These are phyloP conservation scores for Archegozetes longisetosus DNA, from an alignment of 1,140 invertebrate species.

Conservation along the genomic window DNA sequence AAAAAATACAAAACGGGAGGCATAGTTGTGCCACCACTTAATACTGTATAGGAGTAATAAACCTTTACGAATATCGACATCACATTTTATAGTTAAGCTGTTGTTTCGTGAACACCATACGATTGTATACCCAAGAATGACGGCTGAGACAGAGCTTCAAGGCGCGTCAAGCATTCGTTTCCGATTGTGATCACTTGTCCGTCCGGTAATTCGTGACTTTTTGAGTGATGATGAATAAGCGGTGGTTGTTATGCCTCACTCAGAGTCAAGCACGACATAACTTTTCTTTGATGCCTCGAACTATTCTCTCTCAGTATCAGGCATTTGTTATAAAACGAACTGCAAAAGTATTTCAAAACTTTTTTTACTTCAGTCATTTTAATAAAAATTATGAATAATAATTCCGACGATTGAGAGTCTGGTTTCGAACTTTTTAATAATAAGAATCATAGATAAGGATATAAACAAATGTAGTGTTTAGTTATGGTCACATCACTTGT, in stretches of 20 bases:
- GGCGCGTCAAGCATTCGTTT: conserved; percentile 32
- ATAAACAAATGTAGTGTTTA: too few relatives aligned
- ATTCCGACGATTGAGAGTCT: too few relatives aligned
- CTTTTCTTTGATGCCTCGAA: conserved; percentile 35
- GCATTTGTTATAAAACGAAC: too few relatives aligned
- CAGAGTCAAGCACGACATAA: conserved; percentile 51
- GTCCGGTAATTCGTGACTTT: conserved; percentile 33
- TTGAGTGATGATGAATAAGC: conserved; percentile 38
- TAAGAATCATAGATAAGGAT: too few relatives aligned
- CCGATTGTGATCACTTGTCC: conserved; percentile 29
- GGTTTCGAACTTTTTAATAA: too few relatives aligned
- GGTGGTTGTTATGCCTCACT: conserved; percentile 84
- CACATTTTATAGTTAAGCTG: conserved; percentile 37
- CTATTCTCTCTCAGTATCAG: too few relatives aligned
- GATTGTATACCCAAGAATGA: conserved; percentile 33
- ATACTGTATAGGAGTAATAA: conserved; percentile 35
- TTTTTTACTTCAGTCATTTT: too few relatives aligned
- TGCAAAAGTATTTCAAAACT: too few relatives aligned
- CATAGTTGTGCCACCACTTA: conserved; percentile 40
- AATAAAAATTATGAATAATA: too few relatives aligned
- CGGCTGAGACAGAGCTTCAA: conserved; percentile 28
- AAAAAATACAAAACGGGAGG: conserved; percentile 30
- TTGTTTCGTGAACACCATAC: conserved; percentile 36
- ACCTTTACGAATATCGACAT: conserved; percentile 33
- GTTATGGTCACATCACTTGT: too few relatives aligned